Conservation (phyloP, 2,888 invertebrate genomes). For the Phrixothrix hirtus region DNA sequence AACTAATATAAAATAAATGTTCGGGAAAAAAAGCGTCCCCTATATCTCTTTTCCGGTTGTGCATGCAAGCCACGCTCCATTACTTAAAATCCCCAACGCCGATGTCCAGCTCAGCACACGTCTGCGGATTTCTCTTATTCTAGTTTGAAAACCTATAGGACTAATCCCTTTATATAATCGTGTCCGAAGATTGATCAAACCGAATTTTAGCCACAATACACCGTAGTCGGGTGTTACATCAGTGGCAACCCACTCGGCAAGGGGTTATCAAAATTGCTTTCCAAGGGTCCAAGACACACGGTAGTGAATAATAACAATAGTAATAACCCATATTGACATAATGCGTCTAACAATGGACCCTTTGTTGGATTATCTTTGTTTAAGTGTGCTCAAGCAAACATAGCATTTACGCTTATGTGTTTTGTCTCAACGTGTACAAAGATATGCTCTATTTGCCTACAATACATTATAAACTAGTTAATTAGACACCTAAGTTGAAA, state of each 20-base stretch:
- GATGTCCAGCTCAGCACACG: neutral
- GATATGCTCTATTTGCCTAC: conserved; percentile 1
- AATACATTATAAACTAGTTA: neutral
- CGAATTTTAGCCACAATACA: conserved; percentile 18
- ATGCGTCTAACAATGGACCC: conserved; percentile 30
- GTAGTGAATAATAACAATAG: conserved; percentile 33
- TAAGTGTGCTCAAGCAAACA: conserved; percentile 31
- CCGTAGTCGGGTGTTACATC: conserved; percentile 1
- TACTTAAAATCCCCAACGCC: neutral
- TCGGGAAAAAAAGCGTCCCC: too few species aligned
- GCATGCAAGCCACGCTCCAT: neutral
- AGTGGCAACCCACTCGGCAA: conserved; percentile 5
- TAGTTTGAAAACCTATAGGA: conserved; percentile 7
- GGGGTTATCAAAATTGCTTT: conserved; percentile 27
- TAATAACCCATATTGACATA: conserved; percentile 34
- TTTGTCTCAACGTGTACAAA: conserved; percentile 8
- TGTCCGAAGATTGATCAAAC: conserved; percentile 29
- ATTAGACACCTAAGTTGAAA: neutral
- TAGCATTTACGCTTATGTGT: conserved; percentile 26
- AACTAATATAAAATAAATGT: too few species aligned
- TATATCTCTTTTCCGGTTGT: neutral
- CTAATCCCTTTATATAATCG: conserved; percentile 25
- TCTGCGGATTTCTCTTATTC: neutral
- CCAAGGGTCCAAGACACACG: conserved; percentile 28
- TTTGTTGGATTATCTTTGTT: conserved; percentile 34